phyloP scores from a whole-genome alignment of 2,797 vertebrate genomes.

The Melanogrammus aeglefinus region DNA sequence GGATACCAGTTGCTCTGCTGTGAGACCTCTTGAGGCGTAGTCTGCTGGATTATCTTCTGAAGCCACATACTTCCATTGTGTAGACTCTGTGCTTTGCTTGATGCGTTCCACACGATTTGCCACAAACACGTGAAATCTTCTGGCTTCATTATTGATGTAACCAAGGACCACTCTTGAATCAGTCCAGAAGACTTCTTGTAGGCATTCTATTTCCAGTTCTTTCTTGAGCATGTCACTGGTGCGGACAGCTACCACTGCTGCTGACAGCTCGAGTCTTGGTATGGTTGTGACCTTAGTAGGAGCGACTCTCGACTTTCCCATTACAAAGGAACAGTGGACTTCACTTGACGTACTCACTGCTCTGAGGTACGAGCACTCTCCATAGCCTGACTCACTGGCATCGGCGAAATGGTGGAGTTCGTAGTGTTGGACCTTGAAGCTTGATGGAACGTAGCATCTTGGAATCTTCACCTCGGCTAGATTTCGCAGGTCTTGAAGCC shows the following conservation, averaged over 20 bases:
- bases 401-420: background rate
- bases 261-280: too few species aligned
- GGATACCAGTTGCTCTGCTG: background rate
- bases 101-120: conserved; percentile 4
- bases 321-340: background rate
- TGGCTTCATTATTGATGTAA: too few species aligned
- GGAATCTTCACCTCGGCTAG: too few species aligned
- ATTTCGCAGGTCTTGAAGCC: too few species aligned
- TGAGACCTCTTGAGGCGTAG: background rate
- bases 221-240: too few species aligned
- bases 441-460: too few species aligned
- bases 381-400: background rate
- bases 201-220: too few species aligned
- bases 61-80: conserved; percentile 22
- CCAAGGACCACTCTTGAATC: too few species aligned
- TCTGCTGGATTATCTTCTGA: conserved; percentile 10
- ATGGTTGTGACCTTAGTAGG: background rate
- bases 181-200: too few species aligned
- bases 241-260: too few species aligned
- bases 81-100: conserved; percentile 11
- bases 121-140: background rate
- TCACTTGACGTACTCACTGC: background rate
- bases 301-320: background rate
- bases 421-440: background rate
- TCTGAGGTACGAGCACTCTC: background rate